Base-by-base conservation (phyloP, 2,888 invertebrate genomes). In the Spilarctia lutea region DNA sequence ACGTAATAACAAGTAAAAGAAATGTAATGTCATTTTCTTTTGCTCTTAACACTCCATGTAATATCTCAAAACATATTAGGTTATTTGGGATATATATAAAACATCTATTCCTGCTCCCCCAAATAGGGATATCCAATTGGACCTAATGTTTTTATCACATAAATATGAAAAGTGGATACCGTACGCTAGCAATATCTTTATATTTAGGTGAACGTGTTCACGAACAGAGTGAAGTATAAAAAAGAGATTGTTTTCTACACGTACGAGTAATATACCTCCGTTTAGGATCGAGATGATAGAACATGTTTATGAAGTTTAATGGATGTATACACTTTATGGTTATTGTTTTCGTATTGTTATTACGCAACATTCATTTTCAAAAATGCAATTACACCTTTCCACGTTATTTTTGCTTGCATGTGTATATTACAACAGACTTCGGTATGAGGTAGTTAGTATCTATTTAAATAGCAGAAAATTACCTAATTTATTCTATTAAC, bases 81-180 rank as follows among this genome's bases (percentile, higher is more conserved):
- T 68, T 72, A 71, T 72, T 71, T 66, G 72, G 56, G 65, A 74
- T 71, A 75, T 78, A 76, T 81, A 77, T 81, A 83, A 81, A 79
- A 84, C 79, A 77, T 79, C 60, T 78, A 84, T 83, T 79, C 67
- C 73, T 82, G 75, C 68, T 79, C 69, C 79, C 75, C 76, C 76
- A 84, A 83, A 83, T 83, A 78, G 76, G 76, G 75, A 82, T 79
- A 84, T 82, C 84, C 84, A 82, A 84, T 85, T 84, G 85, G 81
- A 76, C 81, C 82, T 81, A 84, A 84, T 84, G 83, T 85, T 84
- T 85, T 85, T 82, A 84, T 84, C 83, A 84, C 85, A 85, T 81
- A 83, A 84, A 83, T 81, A 84, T 84, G 84, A 82, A 84, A 84
- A 82, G 83, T 82, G 76, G 81, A 73, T 81, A 76, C 75, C 75